Evolutionary conservation across 2,888 invertebrate genomes (phyloP), one percentile per base, ranked within the genome.

Genomic region (Drosophila helvetica): DNA sequence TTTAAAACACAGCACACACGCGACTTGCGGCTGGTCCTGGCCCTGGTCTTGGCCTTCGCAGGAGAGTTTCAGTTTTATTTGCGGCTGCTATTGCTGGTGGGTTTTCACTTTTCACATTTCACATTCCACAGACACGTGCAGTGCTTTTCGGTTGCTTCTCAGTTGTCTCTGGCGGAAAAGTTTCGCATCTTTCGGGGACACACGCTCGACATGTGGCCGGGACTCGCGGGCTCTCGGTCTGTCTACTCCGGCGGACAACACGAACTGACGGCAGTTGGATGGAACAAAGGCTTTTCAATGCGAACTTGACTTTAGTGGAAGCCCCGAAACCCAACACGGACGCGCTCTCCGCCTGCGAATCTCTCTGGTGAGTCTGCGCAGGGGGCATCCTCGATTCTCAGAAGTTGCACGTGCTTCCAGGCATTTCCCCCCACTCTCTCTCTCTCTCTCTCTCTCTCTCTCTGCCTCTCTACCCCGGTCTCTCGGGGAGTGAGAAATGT

Each of bases 371-470:
- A 85, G 84, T 85, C 88, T 70, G 83, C 84, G 84, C 84, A 75
- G 19, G 47, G 47, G 15, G 18, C 51, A 2, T 3, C 3, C 10
- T 30, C 17, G 30, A 52, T 38, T 57, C 59, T n/a, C 27, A 33
- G 43, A 68, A 42, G 53, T 73, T 69, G 84, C 88, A 85, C 88
- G 88, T 85, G 84, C 56, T 86, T 86, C 82, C 82, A 83, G 71
- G 52, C 50, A 50, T 25, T 46, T 22, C 30, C 59, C 18, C 17
- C 18, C 12, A 17, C 1, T 47, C 19, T 51, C 51, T 18, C 12
- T 33, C 1, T 47, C 19, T 51, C 46, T 18, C 10, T n/a, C 42
- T 10, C 42, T 10, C 30, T 3, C 10, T 30, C 10, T 33, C 1
- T 12, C 4, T 27, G 2, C 19, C 15, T 27, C 12, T 6, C 19